Conservation (phyloP, 2,797 vertebrate genomes). For the Gallinago solitaria region DNA sequence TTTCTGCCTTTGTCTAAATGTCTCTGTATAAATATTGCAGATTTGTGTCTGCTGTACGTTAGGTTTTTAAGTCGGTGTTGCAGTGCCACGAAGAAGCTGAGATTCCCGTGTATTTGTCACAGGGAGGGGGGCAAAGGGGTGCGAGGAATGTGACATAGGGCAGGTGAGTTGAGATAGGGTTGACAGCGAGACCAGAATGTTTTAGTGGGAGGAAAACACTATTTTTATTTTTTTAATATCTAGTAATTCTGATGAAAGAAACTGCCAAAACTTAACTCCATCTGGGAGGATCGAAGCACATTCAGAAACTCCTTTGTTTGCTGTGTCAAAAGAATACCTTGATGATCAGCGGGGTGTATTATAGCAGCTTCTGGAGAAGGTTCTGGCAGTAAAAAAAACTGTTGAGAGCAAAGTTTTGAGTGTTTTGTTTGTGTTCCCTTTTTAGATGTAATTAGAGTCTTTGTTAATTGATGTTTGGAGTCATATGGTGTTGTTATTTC, state of each 20-base stretch:
- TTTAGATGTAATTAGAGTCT: neutral
- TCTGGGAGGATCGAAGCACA: rapidly evolving
- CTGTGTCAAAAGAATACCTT: neutral
- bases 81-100: neutral
- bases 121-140: neutral
- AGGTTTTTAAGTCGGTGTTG: rapidly evolving
- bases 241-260: neutral
- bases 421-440: neutral
- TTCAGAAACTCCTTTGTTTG: neutral
- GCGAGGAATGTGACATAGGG: rapidly evolving
- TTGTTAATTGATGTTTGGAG: neutral
- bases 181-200: neutral
- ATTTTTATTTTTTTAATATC: neutral
- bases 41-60: neutral
- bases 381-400: neutral
- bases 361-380: neutral
- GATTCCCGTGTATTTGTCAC: rapidly evolving
- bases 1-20: neutral
- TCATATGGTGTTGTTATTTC: neutral
- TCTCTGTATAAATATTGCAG: rapidly evolving
- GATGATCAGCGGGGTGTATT: neutral
- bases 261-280: neutral
- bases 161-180: neutral
- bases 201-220: neutral
- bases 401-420: neutral